Base-by-base conservation (phyloP, 2,797 vertebrate genomes). In the Borostomias antarcticus region DNA sequence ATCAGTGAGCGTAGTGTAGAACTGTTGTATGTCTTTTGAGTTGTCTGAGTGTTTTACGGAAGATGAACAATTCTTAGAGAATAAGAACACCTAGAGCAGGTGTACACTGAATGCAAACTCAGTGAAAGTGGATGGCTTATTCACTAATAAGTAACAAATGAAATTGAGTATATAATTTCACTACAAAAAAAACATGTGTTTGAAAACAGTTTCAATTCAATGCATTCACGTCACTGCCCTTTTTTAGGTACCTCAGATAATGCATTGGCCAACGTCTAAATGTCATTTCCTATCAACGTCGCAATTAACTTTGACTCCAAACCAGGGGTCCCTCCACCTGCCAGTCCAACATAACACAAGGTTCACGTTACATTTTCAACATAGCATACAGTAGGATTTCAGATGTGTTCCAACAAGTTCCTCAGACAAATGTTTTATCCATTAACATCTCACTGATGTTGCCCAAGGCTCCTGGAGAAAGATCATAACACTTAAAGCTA, bases 371-470 rank as follows among this genome's bases (percentile, higher is more conserved):
- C 32, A 56, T 61, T 69, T 57, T 59, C 66, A 10, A 32, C 58
- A 70, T 70, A 56, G 35, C 50, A 33, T 47, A 11, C 21, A 23
- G 11, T 51, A 45, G 58, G 30, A 56, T 62, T 71, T 56, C 66
- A 59, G 17, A 45, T 17, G 15, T 29, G 47, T 52, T 60, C 58
- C 48, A 33, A n/a, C n/a, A n/a, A 33, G 28, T 52, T 58, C 45
- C 33, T 32, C 76, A 51, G 62, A 28, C 45, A 43, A 59, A 59
- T 57, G 51, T 66, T 70, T 70, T 70, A 74, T 64, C 33, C 67
- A 74, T 76, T 66, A 74, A 69, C 53, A 58, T 66, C 63, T 51
- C 50, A 64, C 45, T 43, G 59, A 66, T 64, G 51, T 63, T 70
- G 69, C n/a, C 30, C 6, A 40, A 60, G 53, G 43, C 61, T 50